Conservation (phyloP, 2,797 vertebrate species). For the Myotis daubentonii region DNA sequence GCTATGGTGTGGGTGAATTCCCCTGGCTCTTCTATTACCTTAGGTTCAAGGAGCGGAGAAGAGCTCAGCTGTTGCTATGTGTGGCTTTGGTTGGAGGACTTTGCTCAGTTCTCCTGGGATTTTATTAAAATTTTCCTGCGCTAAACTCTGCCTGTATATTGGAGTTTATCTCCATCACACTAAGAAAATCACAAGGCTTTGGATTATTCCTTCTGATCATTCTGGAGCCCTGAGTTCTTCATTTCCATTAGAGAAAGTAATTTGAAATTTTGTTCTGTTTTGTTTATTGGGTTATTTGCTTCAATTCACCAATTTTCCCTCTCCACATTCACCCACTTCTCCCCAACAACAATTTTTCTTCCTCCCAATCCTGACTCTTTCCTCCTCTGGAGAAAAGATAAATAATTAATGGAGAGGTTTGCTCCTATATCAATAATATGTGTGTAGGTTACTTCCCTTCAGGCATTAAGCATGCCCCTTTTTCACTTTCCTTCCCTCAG, state of each 20-base stretch:
- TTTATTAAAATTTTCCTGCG: background rate
- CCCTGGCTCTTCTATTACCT: background rate
- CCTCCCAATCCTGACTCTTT: background rate
- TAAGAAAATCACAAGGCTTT: background rate
- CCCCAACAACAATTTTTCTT: background rate
- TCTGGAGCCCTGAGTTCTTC: background rate
- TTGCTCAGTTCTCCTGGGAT: background rate
- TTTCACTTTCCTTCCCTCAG: background rate
- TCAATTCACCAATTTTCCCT: background rate
- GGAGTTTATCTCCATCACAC: background rate
- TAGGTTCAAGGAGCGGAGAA: background rate
- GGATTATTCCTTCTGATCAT: background rate
- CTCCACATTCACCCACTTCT: background rate
- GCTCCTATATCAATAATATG: background rate
- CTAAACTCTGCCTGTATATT: background rate
- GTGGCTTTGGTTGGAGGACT: background rate
- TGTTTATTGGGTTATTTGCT: background rate
- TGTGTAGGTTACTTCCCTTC: background rate
- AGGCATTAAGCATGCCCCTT: background rate
- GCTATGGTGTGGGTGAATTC: background rate
- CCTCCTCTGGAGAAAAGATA: background rate
- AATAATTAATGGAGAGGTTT: background rate
- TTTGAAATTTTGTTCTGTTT: conserved; percentile 26
- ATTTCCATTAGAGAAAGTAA: background rate
- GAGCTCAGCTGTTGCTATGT: background rate